Percentiles rank a stretch among this genome's conserved stretches.
phyloP scores from a whole-genome alignment of 2,797 vertebrate genomes.

The Gymnoscopelus microlampas region DNA sequence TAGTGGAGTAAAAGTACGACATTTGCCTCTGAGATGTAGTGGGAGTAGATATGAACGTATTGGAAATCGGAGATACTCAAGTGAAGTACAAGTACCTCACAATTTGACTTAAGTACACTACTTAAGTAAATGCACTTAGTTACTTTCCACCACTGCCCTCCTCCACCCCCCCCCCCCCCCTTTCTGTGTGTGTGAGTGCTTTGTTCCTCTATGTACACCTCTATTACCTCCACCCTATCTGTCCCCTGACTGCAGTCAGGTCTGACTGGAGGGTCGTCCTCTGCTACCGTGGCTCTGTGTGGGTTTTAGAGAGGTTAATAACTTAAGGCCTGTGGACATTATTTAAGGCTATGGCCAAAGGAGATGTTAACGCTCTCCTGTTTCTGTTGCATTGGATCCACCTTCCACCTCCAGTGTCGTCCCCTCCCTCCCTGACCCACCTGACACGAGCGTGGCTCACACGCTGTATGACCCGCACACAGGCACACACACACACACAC shows the following conservation, averaged over 20 bases:
- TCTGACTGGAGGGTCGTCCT: constrained; percentile 67
- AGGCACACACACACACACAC: constrained; percentile 2
- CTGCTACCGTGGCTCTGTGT: constrained; percentile 64
- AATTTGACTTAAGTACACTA: no score
- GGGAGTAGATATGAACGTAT: no score
- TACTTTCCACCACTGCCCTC: no score
- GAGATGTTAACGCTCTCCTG: constrained; percentile 77
- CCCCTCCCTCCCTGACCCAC: constrained; percentile 51
- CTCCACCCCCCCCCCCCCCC: constrained; percentile 3
- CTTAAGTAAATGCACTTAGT: no score
- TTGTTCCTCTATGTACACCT: constrained; percentile 79
- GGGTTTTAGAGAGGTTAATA: constrained; percentile 86
- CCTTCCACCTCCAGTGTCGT: constrained; percentile 70
- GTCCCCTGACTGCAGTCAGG: constrained; percentile 74
- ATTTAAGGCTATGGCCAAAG: constrained; percentile 79
- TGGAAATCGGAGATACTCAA: no score
- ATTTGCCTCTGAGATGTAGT: no score
- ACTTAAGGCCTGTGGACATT: constrained; percentile 84
- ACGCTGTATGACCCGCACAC: constrained; percentile 42
- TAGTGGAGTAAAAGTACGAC: no score
- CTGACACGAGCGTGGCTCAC: constrained; percentile 66
- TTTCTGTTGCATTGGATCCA: constrained; percentile 80
- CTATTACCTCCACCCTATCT: constrained; percentile 80
- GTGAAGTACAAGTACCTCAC: no score
- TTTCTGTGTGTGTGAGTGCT: constrained; percentile 19